Evolutionary conservation across 64 coral and sea anemone species (phyloP), one percentile per base, ranked within the genome.

Genomic region (Dendrophyllia cribrosa): DNA sequence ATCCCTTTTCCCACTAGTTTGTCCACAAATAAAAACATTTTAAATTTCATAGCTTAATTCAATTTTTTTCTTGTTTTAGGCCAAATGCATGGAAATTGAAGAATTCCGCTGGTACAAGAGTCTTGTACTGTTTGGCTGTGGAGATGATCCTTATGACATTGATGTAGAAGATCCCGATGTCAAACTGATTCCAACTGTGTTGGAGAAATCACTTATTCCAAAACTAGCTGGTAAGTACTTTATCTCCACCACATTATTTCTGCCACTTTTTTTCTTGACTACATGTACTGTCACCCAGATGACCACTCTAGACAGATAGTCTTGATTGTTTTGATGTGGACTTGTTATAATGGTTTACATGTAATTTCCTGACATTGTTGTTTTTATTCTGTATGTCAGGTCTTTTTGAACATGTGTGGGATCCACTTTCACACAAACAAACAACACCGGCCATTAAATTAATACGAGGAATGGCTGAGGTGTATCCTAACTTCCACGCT

Each of bases 351-450:
- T 34, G 34, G 34, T 34, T 34, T 34, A n/a, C n/a, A n/a, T n/a
- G n/a, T n/a, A 34, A 34, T 34, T 34, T 34, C 34, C 5, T 75
- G 9, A 72, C 13, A 19, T 19, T 51, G 8, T 24, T 68, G 23
- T 66, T 24, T 68, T 66, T 9, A 14, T 43, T n/a, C 3, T 13
- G 4, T 55, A 6, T 45, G 43, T 17, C 49, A 99, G 97, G 76
- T 68, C 64, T 99, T 43, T 89, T 93, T 91, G 87, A 96, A 61
- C 69, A 96, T 94, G 94, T 99, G 16, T 99, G 97, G 97, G 97
- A 99, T 80, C 97, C 97, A 22, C 19, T 99, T 19, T 99, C 97
- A 8, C 79, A 82, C 17, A 93, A 93, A 77, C 97, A 99, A 43
- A 96, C 97, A 43, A 19, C 81, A n/a, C 59, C 82, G 9, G 90